Conservation (phyloP, 2,113 vertebrate species). For the Pheucticus melanocephalus region DNA sequence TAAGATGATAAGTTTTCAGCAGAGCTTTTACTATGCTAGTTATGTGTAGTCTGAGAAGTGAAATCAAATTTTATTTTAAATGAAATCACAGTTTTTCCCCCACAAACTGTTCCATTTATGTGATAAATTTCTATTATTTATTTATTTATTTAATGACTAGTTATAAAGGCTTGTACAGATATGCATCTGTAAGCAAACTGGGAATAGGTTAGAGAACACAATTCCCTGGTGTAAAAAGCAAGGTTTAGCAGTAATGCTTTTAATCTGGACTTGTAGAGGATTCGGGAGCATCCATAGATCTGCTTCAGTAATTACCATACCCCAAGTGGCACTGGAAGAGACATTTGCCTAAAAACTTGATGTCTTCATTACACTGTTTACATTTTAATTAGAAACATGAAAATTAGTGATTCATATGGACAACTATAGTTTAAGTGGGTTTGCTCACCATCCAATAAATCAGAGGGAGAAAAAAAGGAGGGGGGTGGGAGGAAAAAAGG, state of each 20-base stretch:
- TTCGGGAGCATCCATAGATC: constrained; percentile 93
- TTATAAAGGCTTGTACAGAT: constrained; percentile 70
- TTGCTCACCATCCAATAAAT: constrained; percentile 77
- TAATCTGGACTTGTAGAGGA: constrained; percentile 95
- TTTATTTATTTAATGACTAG: constrained; percentile 57
- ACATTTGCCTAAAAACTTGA: constrained; percentile 98
- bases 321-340: constrained; percentile 90
- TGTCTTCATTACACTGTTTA: constrained; percentile 98
- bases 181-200: constrained; percentile 78
- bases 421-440: constrained; percentile 81
- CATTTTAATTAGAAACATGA: constrained; percentile 97
- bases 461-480: background rate
- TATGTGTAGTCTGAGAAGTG: background rate
- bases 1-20: constrained; percentile 2
- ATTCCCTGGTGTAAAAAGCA: constrained; percentile 88
- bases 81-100: constrained; percentile 16
- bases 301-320: constrained; percentile 97
- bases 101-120: constrained; percentile 42
- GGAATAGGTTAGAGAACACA: constrained; percentile 87
- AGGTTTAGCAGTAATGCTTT: constrained; percentile 95
- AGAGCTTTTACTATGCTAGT: background rate
- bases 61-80: constrained; percentile 55
- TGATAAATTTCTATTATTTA: constrained; percentile 58
- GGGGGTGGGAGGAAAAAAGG: background rate
- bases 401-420: constrained; percentile 85